Evolutionary conservation across 92 coral and sea anemone species (phyloP).

Genomic region (Palythoa grandis): DNA sequence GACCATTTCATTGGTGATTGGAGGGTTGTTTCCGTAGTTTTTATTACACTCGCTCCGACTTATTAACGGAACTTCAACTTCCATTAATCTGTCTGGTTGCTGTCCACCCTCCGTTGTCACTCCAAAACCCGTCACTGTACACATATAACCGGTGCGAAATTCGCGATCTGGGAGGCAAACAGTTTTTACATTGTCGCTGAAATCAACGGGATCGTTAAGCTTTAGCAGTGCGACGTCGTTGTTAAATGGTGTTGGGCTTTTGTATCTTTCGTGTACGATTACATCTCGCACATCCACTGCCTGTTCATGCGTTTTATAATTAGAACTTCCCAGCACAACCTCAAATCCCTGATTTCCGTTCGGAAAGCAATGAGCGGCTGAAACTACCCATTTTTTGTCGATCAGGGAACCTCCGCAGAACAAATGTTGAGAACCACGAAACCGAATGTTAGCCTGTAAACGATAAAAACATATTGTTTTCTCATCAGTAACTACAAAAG

Average conservation of each 20-base stretch:
- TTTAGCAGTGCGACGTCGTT: constrained; percentile 58
- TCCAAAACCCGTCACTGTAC: constrained; percentile 63
- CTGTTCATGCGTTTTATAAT: constrained; percentile 44
- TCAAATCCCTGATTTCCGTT: constrained; percentile 13
- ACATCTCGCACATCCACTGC: constrained; percentile 50
- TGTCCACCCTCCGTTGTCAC: not conserved
- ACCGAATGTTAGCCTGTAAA: no score
- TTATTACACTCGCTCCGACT: constrained; percentile 20
- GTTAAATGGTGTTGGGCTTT: constrained; percentile 26
- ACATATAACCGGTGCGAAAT: constrained; percentile 44
- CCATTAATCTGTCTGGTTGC: constrained; percentile 23
- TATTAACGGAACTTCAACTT: constrained; percentile 53
- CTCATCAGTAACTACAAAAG: no score
- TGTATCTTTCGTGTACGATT: constrained; percentile 45
- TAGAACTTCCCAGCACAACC: constrained; percentile 56
- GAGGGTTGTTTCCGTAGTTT: not conserved
- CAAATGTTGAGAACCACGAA: not conserved
- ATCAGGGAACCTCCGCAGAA: constrained; percentile 68
- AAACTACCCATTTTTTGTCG: constrained; percentile 60
- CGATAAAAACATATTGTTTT: no score
- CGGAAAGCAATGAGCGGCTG: constrained; percentile 66
- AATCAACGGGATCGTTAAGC: constrained; percentile 51
- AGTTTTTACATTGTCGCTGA: constrained; percentile 48
- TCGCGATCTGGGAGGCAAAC: constrained; percentile 58
- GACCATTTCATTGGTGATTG: constrained; percentile 53